Conservation (phyloP, 2,888 invertebrate genomes). For the Diarsia mendica region DNA sequence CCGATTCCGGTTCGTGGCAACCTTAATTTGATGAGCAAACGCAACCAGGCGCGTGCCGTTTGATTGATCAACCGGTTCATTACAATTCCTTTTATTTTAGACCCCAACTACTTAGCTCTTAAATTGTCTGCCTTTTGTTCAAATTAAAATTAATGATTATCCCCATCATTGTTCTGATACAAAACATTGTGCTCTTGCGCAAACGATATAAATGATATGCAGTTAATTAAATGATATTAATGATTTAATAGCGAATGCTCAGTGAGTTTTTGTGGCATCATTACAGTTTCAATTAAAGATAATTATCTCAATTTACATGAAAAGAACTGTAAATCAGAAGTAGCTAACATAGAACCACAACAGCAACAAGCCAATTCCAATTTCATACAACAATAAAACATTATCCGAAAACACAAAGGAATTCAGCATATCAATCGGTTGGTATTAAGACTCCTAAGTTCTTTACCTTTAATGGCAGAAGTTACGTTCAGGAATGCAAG, state of each 20-base stretch:
- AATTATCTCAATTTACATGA: background rate
- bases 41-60: constrained; percentile 79
- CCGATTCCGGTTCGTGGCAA: constrained; percentile 50
- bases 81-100: constrained; percentile 72
- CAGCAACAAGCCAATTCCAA: constrained; percentile 22
- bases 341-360: background rate
- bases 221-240: constrained; percentile 55
- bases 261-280: constrained; percentile 12
- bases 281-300: constrained; percentile 31
- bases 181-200: constrained; percentile 53
- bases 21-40: constrained; percentile 62
- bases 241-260: constrained; percentile 20
- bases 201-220: constrained; percentile 57
- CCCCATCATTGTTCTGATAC: constrained; percentile 65
- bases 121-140: constrained; percentile 73
- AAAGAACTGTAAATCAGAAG: constrained; percentile 15
- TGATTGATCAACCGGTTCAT: constrained; percentile 80
- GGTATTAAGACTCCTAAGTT: constrained; percentile 63
- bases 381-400: constrained; percentile 45
- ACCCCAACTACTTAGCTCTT: constrained; percentile 56
- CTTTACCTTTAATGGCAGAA: constrained; percentile 70
- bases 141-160: constrained; percentile 73
- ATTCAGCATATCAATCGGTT: constrained; percentile 60
- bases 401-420: constrained; percentile 62
- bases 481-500: constrained; percentile 67